Evolutionary conservation across 64 coral and sea anemone species (phyloP).

Genomic region (Montipora foliosa): DNA sequence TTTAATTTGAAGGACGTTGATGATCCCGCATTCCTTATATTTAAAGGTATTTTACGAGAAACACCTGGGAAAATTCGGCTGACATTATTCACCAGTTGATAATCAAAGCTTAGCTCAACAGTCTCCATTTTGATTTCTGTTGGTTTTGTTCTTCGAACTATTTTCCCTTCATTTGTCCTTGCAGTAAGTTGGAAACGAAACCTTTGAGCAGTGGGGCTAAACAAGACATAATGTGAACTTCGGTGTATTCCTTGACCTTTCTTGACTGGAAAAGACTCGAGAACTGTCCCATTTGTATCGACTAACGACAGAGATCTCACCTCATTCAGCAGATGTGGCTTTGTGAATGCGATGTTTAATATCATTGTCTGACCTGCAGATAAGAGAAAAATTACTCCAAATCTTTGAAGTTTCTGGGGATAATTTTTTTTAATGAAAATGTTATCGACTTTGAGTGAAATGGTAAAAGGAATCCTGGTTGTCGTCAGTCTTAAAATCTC

Average conservation of each 20-base stretch:
- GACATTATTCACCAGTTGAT: not conserved
- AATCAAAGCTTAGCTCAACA: slow-evolving; percentile 24
- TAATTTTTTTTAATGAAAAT: not conserved
- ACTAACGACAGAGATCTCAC: slow-evolving; percentile 48
- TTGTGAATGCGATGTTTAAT: slow-evolving; percentile 38
- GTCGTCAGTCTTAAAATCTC: too few species aligned
- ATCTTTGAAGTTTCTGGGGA: not conserved
- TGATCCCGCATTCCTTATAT: slow-evolving; percentile 48
- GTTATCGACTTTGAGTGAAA: too few species aligned
- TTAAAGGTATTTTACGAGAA: slow-evolving; percentile 38
- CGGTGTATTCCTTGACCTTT: slow-evolving; percentile 56
- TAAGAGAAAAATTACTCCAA: not conserved
- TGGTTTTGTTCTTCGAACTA: slow-evolving; percentile 42
- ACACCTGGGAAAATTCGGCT: slow-evolving; percentile 16
- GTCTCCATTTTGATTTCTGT: slow-evolving; percentile 48
- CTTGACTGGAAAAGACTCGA: slow-evolving; percentile 59
- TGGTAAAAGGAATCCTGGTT: too few species aligned
- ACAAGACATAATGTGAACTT: not conserved
- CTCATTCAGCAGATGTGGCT: not conserved
- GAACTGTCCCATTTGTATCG: not conserved
- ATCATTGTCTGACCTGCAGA: slow-evolving; percentile 50
- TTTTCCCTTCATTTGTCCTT: slow-evolving; percentile 18
- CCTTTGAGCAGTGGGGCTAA: slow-evolving; percentile 43
- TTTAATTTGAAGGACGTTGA: slow-evolving; percentile 32
- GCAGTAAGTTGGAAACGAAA: slow-evolving; percentile 62